Percentiles rank a stretch among this genome's conserved stretches.
Evolutionary conservation across 2,888 invertebrate species (phyloP).

Genomic region (Stenolophus ochropezus): DNA sequence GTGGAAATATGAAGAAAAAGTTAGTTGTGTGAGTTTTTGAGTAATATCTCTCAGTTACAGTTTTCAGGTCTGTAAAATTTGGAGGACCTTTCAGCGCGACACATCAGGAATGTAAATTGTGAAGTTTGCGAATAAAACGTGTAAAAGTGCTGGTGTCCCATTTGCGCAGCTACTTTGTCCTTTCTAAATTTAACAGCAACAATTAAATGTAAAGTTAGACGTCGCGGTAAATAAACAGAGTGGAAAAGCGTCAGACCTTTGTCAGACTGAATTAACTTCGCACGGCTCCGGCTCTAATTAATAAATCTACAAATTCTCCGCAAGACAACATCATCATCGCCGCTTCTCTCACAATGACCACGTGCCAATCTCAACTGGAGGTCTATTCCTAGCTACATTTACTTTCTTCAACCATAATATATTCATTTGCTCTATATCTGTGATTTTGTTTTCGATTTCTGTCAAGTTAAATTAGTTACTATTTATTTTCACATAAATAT

Average conservation of each 20-base stretch:
- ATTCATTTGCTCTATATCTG: too few relatives aligned
- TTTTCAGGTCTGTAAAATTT: background rate
- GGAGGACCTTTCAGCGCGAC: background rate
- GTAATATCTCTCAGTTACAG: too few relatives aligned
- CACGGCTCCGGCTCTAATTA: conserved; percentile 45
- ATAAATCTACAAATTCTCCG: conserved; percentile 34
- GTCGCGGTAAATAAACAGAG: conserved; percentile 33
- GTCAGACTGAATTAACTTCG: conserved; percentile 50
- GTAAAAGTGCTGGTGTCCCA: background rate
- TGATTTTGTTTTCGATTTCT: too few relatives aligned
- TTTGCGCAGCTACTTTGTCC: conserved; percentile 3
- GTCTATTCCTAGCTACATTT: too few relatives aligned
- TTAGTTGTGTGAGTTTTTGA: too few relatives aligned
- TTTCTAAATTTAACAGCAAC: conserved; percentile 17
- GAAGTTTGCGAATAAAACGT: background rate
- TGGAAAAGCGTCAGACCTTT: conserved; percentile 51
- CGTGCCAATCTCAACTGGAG: too few relatives aligned
- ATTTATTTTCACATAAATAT: too few relatives aligned
- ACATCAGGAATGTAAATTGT: background rate
- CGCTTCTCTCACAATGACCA: too few relatives aligned
- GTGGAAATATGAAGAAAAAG: too few relatives aligned
- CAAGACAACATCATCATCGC: background rate
- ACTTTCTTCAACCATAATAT: too few relatives aligned
- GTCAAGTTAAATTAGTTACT: too few relatives aligned
- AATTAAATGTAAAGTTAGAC: conserved; percentile 34